phyloP scores from a whole-genome alignment of 2,888 invertebrate genomes.

The Furcula furcula region DNA sequence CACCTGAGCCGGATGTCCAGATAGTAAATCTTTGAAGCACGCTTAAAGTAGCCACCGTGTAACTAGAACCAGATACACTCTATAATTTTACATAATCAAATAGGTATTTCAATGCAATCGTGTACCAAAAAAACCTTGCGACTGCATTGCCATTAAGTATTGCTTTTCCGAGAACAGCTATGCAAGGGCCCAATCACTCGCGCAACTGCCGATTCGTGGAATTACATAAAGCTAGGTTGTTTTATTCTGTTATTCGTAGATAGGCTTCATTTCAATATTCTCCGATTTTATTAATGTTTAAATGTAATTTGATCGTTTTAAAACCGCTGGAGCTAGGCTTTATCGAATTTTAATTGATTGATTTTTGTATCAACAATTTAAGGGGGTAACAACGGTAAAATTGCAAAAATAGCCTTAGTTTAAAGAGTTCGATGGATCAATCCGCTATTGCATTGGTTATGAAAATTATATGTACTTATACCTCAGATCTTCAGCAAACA shows the following conservation, averaged over 20 bases:
- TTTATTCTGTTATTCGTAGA: constrained; percentile 21
- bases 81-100: constrained; percentile 16
- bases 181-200: constrained; percentile 38
- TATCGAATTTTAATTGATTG: too few species aligned
- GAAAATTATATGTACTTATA: too few species aligned
- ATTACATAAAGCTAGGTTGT: constrained; percentile 34
- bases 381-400: too few species aligned
- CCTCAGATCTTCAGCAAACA: too few species aligned
- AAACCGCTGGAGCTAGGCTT: too few species aligned
- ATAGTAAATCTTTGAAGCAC: constrained; percentile 12
- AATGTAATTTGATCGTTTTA: too few species aligned
- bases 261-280: constrained; percentile 5
- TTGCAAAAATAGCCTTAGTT: too few species aligned
- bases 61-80: constrained; percentile 15
- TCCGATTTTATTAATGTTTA: too few species aligned
- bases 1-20: constrained; percentile 8
- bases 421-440: too few species aligned
- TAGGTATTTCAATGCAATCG: constrained; percentile 15
- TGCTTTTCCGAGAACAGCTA: constrained; percentile 43
- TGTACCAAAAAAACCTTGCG: constrained; percentile 34
- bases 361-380: too few species aligned
- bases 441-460: too few species aligned
- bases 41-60: constrained; percentile 9
- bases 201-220: constrained; percentile 41
- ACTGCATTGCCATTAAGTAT: constrained; percentile 38